Evolutionary conservation across 2,113 vertebrate species (phyloP).

Genomic region (Anser cygnoides): DNA sequence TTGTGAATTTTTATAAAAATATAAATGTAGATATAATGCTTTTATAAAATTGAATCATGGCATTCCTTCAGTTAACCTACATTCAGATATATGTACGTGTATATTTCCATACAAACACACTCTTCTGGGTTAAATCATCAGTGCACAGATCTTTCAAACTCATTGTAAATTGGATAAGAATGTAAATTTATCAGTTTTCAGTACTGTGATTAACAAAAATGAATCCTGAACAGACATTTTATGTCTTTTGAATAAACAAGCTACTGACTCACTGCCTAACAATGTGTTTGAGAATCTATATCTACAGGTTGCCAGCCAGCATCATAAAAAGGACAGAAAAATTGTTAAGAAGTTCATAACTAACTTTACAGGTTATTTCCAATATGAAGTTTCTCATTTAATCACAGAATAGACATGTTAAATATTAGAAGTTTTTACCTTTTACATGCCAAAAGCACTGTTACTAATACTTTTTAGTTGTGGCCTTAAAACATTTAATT

Average conservation of each 20-base stretch:
- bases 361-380: neutral
- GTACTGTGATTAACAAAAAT: neutral
- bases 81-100: neutral
- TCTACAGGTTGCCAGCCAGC: neutral
- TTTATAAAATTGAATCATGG: neutral
- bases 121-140: neutral
- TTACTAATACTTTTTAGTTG: neutral
- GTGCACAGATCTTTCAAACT: neutral
- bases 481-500: neutral
- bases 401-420: neutral
- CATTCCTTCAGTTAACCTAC: neutral
- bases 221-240: neutral
- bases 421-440: neutral
- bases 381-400: neutral
- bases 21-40: neutral
- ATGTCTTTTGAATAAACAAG: neutral
- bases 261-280: neutral
- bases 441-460: neutral
- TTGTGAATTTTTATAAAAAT: neutral
- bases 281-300: neutral
- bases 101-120: neutral
- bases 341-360: neutral
- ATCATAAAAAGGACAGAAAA: neutral
- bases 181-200: neutral
- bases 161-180: neutral